Evolutionary conservation across 1,140 invertebrate genomes (phyloP).

Genomic region (Zophobas morio): DNA sequence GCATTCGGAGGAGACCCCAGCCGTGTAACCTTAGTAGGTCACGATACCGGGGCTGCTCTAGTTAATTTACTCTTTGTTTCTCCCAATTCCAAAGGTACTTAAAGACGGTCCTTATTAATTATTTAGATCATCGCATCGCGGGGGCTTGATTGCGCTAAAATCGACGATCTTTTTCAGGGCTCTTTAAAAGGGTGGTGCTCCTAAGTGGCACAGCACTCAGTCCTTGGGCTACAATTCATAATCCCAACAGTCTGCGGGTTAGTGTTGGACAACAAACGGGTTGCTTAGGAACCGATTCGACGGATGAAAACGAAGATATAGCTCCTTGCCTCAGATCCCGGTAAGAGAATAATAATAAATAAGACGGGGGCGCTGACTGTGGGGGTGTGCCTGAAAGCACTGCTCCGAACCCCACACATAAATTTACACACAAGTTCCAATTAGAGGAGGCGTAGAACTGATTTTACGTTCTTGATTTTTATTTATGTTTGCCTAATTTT

Average conservation of each 20-base stretch:
- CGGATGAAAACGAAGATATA: slow-evolving; percentile 67
- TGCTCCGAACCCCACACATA: slow-evolving; percentile 9
- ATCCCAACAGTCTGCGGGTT: slow-evolving; percentile 79
- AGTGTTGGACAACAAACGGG: slow-evolving; percentile 82
- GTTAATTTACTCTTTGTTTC: slow-evolving; percentile 88
- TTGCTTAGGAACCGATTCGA: slow-evolving; percentile 68
- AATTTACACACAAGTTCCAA: slow-evolving; percentile 8
- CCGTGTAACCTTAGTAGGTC: slow-evolving; percentile 88
- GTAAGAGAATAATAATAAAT: slow-evolving; percentile 59
- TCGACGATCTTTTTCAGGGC: slow-evolving; percentile 69
- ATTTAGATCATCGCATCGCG: neutral
- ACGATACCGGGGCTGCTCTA: slow-evolving; percentile 88
- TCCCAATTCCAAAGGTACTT: slow-evolving; percentile 78
- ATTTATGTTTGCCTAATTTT: too few species aligned
- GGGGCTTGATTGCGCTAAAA: neutral
- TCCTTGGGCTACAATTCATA: slow-evolving; percentile 84
- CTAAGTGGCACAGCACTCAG: slow-evolving; percentile 90
- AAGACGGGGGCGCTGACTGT: slow-evolving; percentile 22
- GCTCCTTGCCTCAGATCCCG: slow-evolving; percentile 69
- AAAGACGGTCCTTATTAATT: slow-evolving; percentile 27
- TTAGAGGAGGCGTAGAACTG: too few species aligned
- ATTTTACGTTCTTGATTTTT: too few species aligned
- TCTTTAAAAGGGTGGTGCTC: slow-evolving; percentile 88
- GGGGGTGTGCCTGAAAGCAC: slow-evolving; percentile 10
- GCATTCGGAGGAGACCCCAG: slow-evolving; percentile 86